Percentiles rank a stretch among this genome's conserved stretches.
Evolutionary conservation across 2,113 vertebrate genomes (phyloP).

Genomic region (Polyodon spathula): DNA sequence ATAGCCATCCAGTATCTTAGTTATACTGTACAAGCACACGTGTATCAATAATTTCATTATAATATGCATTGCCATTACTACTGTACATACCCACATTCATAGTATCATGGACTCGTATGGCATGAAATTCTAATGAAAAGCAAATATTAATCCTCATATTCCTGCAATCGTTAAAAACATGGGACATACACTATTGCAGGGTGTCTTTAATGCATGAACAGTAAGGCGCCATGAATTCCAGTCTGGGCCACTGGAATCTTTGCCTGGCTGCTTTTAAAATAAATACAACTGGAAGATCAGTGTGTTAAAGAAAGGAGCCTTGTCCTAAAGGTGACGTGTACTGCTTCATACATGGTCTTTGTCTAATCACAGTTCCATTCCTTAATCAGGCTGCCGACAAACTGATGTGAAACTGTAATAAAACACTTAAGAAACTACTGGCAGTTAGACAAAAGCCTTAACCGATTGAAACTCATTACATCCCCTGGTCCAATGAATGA

Average conservation of each 20-base stretch:
- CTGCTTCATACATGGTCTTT: conserved; percentile 23
- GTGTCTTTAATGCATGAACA: no score
- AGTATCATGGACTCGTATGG: no score
- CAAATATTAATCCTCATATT: no score
- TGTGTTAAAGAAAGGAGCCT: conserved; percentile 50
- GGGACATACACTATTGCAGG: conserved; percentile 18
- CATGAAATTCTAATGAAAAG: no score
- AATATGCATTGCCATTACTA: no score
- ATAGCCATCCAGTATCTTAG: neutral
- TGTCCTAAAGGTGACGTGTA: conserved; percentile 57
- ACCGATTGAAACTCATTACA: conserved; percentile 43
- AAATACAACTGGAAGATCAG: conserved; percentile 34
- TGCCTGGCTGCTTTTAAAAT: conserved; percentile 40
- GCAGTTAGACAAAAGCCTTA: conserved; percentile 15
- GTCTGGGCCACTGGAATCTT: conserved; percentile 17
- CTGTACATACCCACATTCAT: no score
- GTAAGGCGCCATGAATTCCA: conserved; percentile 10
- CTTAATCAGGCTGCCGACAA: conserved; percentile 28
- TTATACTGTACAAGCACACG: neutral
- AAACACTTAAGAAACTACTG: conserved; percentile 39
- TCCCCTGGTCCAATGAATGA: conserved; percentile 29
- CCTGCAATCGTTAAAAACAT: no score
- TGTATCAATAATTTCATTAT: no score
- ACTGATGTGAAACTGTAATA: conserved; percentile 32
- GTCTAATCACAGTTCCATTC: conserved; percentile 28